Evolutionary conservation across 2,888 invertebrate genomes (phyloP).

Genomic region (Nezara viridula): DNA sequence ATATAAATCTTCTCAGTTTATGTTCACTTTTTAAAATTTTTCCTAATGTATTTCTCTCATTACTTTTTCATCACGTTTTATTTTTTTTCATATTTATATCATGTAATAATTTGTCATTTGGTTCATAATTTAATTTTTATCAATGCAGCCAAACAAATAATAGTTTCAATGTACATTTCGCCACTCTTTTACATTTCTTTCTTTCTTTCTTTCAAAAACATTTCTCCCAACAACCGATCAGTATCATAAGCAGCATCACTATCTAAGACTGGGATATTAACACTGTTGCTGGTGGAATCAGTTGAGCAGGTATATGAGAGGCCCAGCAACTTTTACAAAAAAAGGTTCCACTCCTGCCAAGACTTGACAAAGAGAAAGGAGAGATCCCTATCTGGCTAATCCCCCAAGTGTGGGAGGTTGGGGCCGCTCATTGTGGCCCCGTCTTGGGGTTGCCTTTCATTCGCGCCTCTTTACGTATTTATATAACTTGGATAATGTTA

Average conservation of each 20-base stretch:
- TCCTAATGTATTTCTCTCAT: no score
- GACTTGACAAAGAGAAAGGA: conserved; percentile 48
- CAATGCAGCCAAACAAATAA: no score
- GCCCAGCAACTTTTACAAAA: conserved; percentile 37
- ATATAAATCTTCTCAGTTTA: no score
- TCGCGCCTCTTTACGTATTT: background rate
- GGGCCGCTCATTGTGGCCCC: background rate
- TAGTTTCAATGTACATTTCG: no score
- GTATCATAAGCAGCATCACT: background rate
- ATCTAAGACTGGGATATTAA: conserved; percentile 17
- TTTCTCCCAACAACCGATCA: background rate
- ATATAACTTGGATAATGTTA: background rate
- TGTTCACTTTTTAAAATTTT: no score
- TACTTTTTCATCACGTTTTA: no score
- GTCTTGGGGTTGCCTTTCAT: background rate
- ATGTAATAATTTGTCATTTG: no score
- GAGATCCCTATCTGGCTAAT: conserved; percentile 49
- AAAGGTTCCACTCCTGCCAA: conserved; percentile 26
- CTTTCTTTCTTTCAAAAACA: no score
- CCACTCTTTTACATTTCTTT: no score
- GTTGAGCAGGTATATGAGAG: conserved; percentile 36
- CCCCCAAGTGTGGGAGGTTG: conserved; percentile 40
- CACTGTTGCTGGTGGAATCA: background rate
- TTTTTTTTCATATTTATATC: no score
- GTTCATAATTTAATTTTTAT: no score